Percentiles rank a stretch among this genome's conserved stretches.
These are phyloP conservation scores for Macrotus californicus DNA, from an alignment of 2,113 vertebrate species.

Conservation along the genomic window DNA sequence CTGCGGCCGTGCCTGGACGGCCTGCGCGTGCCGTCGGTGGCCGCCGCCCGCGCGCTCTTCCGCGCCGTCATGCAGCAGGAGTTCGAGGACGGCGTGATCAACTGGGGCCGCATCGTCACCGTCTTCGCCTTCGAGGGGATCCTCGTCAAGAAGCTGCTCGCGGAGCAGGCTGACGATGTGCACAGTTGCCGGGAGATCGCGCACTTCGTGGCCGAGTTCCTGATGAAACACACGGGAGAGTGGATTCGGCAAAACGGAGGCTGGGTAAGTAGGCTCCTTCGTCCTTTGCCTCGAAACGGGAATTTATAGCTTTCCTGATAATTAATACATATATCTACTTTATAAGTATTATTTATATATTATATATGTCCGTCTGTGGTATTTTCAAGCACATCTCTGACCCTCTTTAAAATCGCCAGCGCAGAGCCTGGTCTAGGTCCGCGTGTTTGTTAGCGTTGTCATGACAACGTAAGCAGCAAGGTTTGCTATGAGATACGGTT, in stretches of 20 bases:
- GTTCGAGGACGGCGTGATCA: constrained; percentile 80
- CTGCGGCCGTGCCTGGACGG: constrained; percentile 65
- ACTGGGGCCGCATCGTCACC: constrained; percentile 83
- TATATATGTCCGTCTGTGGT: background rate
- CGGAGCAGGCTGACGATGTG: constrained; percentile 8
- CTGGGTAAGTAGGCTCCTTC: constrained; percentile 70
- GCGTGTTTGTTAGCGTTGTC: background rate
- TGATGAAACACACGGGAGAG: constrained; percentile 69
- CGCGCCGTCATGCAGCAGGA: constrained; percentile 77
- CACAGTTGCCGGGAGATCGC: constrained; percentile 72
- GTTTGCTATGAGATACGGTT: background rate
- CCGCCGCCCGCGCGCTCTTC: constrained; percentile 73
- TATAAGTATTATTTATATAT: too few relatives aligned
- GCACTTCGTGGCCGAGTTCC: constrained; percentile 79
- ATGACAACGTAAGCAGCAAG: background rate
- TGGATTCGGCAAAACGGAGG: constrained; percentile 81
- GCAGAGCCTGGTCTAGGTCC: background rate
- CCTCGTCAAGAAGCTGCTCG: constrained; percentile 76
- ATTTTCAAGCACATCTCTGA: background rate
- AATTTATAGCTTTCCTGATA: background rate
- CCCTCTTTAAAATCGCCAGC: background rate
- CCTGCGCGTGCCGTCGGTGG: constrained; percentile 69
- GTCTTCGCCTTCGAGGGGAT: constrained; percentile 80
- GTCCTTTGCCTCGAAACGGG: background rate
- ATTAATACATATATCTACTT: background rate